Percentiles rank a stretch among this genome's conserved stretches.
Evolutionary conservation across 2,113 vertebrate species (phyloP).

Genomic region (Sprattus sprattus): DNA sequence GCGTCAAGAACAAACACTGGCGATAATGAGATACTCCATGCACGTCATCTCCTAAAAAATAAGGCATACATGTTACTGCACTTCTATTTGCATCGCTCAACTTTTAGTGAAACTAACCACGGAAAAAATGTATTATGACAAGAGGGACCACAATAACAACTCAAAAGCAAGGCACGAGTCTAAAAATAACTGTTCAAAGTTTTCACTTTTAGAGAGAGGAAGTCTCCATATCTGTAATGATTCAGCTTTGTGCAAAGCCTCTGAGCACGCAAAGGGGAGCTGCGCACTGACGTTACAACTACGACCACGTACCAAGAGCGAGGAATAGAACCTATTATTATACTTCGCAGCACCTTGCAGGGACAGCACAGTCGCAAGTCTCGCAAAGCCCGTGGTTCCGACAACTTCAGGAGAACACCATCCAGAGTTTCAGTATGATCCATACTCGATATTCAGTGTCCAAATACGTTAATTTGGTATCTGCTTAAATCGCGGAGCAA

Average conservation of each 20-base stretch:
- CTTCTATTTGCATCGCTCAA: not conserved
- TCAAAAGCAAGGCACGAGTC: not conserved
- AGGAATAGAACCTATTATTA: slow-evolving; percentile 41
- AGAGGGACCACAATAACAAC: not conserved
- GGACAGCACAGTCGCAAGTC: slow-evolving; percentile 53
- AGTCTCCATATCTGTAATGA: not conserved
- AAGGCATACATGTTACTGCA: not conserved
- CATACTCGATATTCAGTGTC: slow-evolving; percentile 45
- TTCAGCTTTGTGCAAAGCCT: slow-evolving; percentile 8
- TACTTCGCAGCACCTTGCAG: slow-evolving; percentile 50
- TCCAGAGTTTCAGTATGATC: slow-evolving; percentile 64
- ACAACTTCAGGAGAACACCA: slow-evolving; percentile 42
- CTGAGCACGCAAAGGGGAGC: slow-evolving; percentile 37
- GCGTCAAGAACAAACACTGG: not conserved
- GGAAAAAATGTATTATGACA: not conserved
- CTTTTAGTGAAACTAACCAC: not conserved
- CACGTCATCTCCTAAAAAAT: not conserved
- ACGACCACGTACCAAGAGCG: slow-evolving; percentile 40
- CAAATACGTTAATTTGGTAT: slow-evolving; percentile 45
- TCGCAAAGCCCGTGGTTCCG: slow-evolving; percentile 37
- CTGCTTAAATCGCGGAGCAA: slow-evolving; percentile 51
- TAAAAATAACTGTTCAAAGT: not conserved
- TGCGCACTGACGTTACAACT: slow-evolving; percentile 49
- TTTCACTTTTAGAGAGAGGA: not conserved
- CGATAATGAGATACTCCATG: not conserved